Conservation (phyloP, 2,113 vertebrate genomes). For the Piaya cayana region DNA sequence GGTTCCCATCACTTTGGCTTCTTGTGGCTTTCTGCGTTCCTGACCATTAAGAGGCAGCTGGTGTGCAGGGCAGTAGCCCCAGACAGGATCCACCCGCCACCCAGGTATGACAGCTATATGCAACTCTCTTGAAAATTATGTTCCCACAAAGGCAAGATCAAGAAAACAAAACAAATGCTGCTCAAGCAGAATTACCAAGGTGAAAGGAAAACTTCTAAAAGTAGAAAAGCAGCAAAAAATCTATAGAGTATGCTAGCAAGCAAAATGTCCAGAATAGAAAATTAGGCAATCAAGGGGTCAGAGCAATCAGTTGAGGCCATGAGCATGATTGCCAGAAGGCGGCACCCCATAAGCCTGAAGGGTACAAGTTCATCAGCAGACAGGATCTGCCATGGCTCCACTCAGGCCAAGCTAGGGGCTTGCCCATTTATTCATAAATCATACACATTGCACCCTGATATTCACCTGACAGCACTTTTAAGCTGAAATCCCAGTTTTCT, state of each 20-base stretch:
- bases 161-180: background rate
- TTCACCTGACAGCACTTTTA: background rate
- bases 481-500: background rate
- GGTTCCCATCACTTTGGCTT: background rate
- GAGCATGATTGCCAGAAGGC: background rate
- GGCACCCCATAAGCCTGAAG: background rate
- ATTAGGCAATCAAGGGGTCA: background rate
- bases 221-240: background rate
- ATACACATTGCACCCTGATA: background rate
- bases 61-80: background rate
- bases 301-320: background rate
- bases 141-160: background rate
- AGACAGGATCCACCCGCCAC: background rate
- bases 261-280: background rate
- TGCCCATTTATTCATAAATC: background rate
- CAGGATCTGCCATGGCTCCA: background rate
- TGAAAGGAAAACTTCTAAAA: background rate
- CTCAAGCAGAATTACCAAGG: background rate
- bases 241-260: background rate
- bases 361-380: background rate
- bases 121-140: background rate
- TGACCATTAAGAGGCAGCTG: background rate
- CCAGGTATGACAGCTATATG: fast-evolving
- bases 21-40: fast-evolving
- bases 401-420: background rate